Conservation (phyloP, 2,797 vertebrate species). For the Sebastes flavidus region DNA sequence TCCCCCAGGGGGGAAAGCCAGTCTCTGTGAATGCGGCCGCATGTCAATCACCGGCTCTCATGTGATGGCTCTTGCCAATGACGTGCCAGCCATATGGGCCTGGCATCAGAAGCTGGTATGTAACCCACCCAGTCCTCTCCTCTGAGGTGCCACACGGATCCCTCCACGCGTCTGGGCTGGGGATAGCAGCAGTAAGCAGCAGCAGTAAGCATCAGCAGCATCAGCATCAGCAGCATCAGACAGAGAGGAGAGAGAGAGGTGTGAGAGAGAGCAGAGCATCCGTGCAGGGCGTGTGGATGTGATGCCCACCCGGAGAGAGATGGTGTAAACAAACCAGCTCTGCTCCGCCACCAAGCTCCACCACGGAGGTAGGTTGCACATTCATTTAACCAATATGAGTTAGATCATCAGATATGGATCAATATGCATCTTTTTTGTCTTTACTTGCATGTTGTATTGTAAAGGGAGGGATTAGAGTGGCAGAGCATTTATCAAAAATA, state of each 20-base stretch:
- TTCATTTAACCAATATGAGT: constrained; percentile 7
- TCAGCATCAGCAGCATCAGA: background rate
- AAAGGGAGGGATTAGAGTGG: background rate
- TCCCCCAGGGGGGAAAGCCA: constrained; percentile 90
- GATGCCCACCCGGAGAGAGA: constrained; percentile 89
- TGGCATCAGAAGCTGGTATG: constrained; percentile 98
- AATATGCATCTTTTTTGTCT: constrained; percentile 16
- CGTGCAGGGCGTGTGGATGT: constrained; percentile 74
- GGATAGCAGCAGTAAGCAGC: constrained; percentile 77
- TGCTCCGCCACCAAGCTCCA: constrained; percentile 84
- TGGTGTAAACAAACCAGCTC: constrained; percentile 92
- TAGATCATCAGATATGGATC: constrained; percentile 11
- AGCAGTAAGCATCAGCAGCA: background rate
- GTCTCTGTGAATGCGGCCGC: constrained; percentile 98
- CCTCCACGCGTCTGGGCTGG: constrained; percentile 86
- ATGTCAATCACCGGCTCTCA: constrained; percentile 99
- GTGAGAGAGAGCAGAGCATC: constrained; percentile 74
- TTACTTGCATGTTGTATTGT: constrained; percentile 17
- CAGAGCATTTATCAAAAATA: constrained; percentile 2
- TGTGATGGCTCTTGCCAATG: constrained; percentile 99
- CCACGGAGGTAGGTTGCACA: constrained; percentile 86
- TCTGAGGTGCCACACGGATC: constrained; percentile 96
- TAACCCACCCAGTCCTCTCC: constrained; percentile 89
- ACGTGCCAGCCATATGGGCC: constrained; percentile 99
- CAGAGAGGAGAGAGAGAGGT: constrained; percentile 70